Evolutionary conservation across 2,113 vertebrate species (phyloP).

Genomic region (Hypanus sabinus): DNA sequence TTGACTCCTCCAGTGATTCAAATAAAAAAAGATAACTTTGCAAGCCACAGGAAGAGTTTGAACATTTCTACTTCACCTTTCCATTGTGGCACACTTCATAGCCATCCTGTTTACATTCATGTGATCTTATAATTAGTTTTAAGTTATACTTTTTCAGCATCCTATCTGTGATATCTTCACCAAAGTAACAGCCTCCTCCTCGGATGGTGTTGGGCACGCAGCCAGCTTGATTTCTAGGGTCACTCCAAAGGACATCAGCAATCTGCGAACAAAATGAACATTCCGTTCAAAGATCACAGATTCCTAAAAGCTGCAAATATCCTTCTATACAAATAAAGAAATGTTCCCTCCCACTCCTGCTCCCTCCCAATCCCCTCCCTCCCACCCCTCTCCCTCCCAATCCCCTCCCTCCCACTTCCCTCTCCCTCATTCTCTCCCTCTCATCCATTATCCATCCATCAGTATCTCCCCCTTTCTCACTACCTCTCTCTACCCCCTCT

Average conservation of each 20-base stretch:
- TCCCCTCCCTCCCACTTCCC: too few relatives aligned
- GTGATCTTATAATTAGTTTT: constrained; percentile 84
- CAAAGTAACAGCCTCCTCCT: constrained; percentile 92
- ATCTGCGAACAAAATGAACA: constrained; percentile 56
- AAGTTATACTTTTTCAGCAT: constrained; percentile 70
- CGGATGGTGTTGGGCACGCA: constrained; percentile 76
- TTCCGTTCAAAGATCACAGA: neutral
- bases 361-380: neutral
- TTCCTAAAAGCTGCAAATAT: neutral
- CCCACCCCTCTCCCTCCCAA: neutral
- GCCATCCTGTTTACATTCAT: constrained; percentile 89
- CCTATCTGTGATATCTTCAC: constrained; percentile 74
- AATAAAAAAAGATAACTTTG: neutral
- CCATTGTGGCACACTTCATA: constrained; percentile 83
- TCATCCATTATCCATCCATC: too few relatives aligned
- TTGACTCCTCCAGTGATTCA: neutral
- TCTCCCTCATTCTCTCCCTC: too few relatives aligned
- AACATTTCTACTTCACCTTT: constrained; percentile 61
- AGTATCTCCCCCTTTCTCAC: too few relatives aligned
- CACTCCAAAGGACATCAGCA: constrained; percentile 87
- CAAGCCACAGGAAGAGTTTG: neutral
- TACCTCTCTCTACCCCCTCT: too few relatives aligned
- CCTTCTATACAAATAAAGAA: neutral
- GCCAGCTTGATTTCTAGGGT: constrained; percentile 75
- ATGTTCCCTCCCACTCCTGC: too few relatives aligned